A percentile compares a stretch with the other conserved stretches of the same genome.
Evolutionary conservation across 2,113 vertebrate species (phyloP).

Genomic region (Tor tambroides): DNA sequence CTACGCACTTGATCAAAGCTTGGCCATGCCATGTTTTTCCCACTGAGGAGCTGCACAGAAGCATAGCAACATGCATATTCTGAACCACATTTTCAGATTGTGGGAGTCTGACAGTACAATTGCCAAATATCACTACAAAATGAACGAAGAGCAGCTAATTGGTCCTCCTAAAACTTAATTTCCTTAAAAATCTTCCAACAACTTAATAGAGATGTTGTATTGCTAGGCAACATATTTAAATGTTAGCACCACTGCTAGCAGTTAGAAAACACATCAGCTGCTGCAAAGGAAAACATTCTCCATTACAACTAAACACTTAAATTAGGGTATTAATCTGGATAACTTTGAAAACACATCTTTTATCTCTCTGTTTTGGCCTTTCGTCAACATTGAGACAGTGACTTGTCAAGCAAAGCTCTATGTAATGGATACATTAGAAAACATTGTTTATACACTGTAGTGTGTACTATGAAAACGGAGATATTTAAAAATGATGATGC

Average conservation of each 20-base stretch:
- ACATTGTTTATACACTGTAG: no score
- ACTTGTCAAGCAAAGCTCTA: no score
- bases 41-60: conserved; percentile 63
- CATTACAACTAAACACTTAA: not conserved
- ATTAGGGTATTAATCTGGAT: not conserved
- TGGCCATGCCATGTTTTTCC: conserved; percentile 61
- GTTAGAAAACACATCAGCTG: no score
- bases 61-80: conserved; percentile 60
- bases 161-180: conserved; percentile 19
- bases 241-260: not conserved
- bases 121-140: conserved; percentile 44
- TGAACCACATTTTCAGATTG: conserved; percentile 60
- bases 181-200: conserved; percentile 19
- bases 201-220: not conserved
- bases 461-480: no score
- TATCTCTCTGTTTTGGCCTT: no score
- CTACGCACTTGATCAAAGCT: conserved; percentile 73
- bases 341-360: no score
- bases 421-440: no score
- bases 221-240: not conserved
- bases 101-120: conserved; percentile 56
- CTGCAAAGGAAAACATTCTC: not conserved
- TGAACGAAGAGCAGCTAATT: conserved; percentile 39
- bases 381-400: no score
- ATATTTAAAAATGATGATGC: no score